Evolutionary conservation across 2,888 invertebrate species (phyloP).

Genomic region (Sclerodermus sp.): DNA sequence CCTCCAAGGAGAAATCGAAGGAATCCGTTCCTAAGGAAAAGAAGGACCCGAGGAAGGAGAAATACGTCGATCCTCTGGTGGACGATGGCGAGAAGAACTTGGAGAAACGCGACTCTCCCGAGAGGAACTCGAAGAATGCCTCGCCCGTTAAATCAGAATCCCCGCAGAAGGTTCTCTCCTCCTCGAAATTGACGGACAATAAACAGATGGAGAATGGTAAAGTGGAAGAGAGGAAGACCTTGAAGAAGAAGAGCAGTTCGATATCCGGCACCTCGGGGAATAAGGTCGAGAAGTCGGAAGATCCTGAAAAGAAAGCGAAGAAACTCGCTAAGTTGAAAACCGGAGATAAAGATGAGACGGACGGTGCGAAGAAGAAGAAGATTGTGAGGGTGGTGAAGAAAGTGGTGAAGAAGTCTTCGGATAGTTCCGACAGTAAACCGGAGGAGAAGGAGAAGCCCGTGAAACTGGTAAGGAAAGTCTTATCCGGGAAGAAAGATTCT

Average conservation of each 20-base stretch:
- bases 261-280: slow-evolving; percentile 18
- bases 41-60: slow-evolving; percentile 29
- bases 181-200: slow-evolving; percentile 29
- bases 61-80: not conserved
- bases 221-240: slow-evolving; percentile 31
- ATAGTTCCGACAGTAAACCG: slow-evolving; percentile 36
- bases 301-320: slow-evolving; percentile 31
- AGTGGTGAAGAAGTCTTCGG: slow-evolving; percentile 42
- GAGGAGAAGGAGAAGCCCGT: slow-evolving; percentile 33
- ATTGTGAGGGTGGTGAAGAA: slow-evolving; percentile 46
- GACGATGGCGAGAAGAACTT: slow-evolving; percentile 18
- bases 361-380: slow-evolving; percentile 43
- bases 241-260: slow-evolving; percentile 31
- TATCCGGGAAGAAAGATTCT: slow-evolving; percentile 20
- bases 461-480: slow-evolving; percentile 23
- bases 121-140: not conserved
- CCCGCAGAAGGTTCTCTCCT: too few relatives aligned
- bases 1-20: slow-evolving; percentile 33
- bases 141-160: slow-evolving; percentile 29
- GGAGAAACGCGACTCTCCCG: slow-evolving; percentile 21
- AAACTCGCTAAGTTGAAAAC: slow-evolving; percentile 29
- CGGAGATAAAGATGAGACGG: slow-evolving; percentile 27
- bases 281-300: slow-evolving; percentile 29
- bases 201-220: slow-evolving; percentile 32
- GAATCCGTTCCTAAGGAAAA: slow-evolving; percentile 31